These are phyloP conservation scores for Eubasilissa regina DNA, from an alignment of 1,140 invertebrate genomes.

Conservation along the genomic window DNA sequence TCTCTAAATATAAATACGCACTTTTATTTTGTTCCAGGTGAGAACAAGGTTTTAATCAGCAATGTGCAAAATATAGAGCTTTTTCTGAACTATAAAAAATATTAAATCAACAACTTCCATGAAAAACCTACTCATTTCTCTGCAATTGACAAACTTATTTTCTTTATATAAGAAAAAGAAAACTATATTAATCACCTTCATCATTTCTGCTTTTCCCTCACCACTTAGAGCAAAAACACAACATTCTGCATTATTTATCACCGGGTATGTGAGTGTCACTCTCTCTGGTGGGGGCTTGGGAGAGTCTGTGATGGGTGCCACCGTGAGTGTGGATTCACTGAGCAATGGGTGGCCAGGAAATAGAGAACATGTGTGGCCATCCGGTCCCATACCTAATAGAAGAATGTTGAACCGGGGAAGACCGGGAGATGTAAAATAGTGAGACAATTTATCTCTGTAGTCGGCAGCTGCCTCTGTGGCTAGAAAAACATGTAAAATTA, in stretches of 20 bases:
- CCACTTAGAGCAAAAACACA: slow-evolving; percentile 91
- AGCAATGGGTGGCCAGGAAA: slow-evolving; percentile 91
- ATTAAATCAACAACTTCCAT: too few relatives aligned
- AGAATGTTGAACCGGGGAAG: slow-evolving; percentile 88
- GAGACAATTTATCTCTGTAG: slow-evolving; percentile 80
- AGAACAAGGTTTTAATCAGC: too few relatives aligned
- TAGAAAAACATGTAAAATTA: slow-evolving; percentile 64
- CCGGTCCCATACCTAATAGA: slow-evolving; percentile 95
- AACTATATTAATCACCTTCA: slow-evolving; percentile 77
- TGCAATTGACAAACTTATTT: too few relatives aligned
- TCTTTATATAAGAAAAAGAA: too few relatives aligned
- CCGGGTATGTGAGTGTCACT: slow-evolving; percentile 94
- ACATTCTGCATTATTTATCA: slow-evolving; percentile 90
- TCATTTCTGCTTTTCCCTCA: slow-evolving; percentile 88
- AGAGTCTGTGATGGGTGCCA: slow-evolving; percentile 91
- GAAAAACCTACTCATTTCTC: too few relatives aligned
- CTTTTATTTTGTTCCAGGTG: too few relatives aligned
- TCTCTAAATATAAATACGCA: too few relatives aligned
- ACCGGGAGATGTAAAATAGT: slow-evolving; percentile 74
- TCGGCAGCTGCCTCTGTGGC: slow-evolving; percentile 87
- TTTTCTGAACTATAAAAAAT: too few relatives aligned
- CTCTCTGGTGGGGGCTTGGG: slow-evolving; percentile 95
- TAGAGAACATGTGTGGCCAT: slow-evolving; percentile 98
- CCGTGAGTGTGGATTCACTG: slow-evolving; percentile 79
- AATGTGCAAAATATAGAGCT: too few relatives aligned